Evolutionary conservation across 2,888 invertebrate genomes (phyloP), one percentile per base, ranked within the genome.

Genomic region (Drepana falcataria): DNA sequence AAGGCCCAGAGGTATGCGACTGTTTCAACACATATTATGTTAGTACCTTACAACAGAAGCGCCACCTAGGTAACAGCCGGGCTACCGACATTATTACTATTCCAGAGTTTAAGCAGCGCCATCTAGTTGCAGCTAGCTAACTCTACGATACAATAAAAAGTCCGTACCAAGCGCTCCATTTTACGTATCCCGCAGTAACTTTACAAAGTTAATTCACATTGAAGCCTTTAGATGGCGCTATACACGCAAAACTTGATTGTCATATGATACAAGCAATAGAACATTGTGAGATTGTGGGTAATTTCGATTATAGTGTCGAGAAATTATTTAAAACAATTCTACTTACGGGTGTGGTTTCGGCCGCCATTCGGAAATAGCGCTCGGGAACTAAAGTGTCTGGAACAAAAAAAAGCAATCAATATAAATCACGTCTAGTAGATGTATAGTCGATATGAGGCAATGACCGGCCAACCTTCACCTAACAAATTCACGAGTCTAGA

Each of bases 271-370:
- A 21, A 44, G 9, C 9, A 44, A 9, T 9, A 44, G 3, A 9
- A 44, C 6, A 44, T 44, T 3, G 9, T 44, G 9, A 44, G 9
- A 9, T 44, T 9, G 44, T 44, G 44, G 9, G 44, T 44, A 44
- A 44, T 44, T 44, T 44, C 44, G 2, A 9, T 21, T 9, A 44
- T 3, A 44, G 6, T 3, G 44, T 6, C 53, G 54, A 35, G 54
- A 21, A 58, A 60, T 57, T 40, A 54, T 47, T 62, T 21, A 21
- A 21, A 21, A 21, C 21, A 61, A 74, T 77, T 55, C 61, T 83
- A 90, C 89, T 89, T 70, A 90, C 89, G 85, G 85, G 82, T 87
- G 83, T 81, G 79, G 81, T 81, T 71, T 81, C 77, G 69, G 75
- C 71, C 66, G 75, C 70, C 88, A 86, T 88, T 63, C 59, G 58